Evolutionary conservation across 2,113 vertebrate genomes (phyloP).

Genomic region (Amphilophus citrinellus): DNA sequence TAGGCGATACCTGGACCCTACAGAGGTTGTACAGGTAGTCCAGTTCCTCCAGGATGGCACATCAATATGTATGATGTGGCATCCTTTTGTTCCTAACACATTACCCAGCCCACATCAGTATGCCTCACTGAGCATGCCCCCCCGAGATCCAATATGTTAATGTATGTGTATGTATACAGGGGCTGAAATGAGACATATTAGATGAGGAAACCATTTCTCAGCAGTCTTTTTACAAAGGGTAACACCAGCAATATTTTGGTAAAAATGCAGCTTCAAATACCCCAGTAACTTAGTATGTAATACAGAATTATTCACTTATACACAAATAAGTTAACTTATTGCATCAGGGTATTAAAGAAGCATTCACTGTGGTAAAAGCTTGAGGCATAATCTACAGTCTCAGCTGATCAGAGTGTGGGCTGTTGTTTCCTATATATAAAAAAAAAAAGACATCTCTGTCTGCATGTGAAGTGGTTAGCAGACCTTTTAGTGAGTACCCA

Average conservation of each 20-base stretch:
- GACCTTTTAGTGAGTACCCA: constrained; percentile 1
- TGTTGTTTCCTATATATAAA: not conserved
- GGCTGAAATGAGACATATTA: constrained; percentile 19
- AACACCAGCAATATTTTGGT: not conserved
- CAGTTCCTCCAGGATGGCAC: too few relatives aligned
- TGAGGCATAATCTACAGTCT: not conserved
- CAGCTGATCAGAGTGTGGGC: constrained; percentile 5
- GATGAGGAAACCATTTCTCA: not conserved
- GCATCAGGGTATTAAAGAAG: constrained; percentile 3
- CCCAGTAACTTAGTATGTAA: not conserved
- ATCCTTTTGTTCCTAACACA: too few relatives aligned
- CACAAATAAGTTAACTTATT: not conserved
- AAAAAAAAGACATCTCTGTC: constrained; percentile 4
- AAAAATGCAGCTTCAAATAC: not conserved
- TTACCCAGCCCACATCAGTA: too few relatives aligned
- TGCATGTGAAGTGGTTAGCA: constrained; percentile 16
- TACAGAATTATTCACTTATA: not conserved
- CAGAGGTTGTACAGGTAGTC: too few relatives aligned
- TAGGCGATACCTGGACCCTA: too few relatives aligned
- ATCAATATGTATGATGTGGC: too few relatives aligned
- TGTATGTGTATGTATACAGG: not conserved
- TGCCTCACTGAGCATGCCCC: too few relatives aligned
- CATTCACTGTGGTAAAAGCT: not conserved
- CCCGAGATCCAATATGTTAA: too few relatives aligned
- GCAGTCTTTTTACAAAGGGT: not conserved